phyloP scores from a whole-genome alignment of 2,797 vertebrate species.

The Carapus acus region DNA sequence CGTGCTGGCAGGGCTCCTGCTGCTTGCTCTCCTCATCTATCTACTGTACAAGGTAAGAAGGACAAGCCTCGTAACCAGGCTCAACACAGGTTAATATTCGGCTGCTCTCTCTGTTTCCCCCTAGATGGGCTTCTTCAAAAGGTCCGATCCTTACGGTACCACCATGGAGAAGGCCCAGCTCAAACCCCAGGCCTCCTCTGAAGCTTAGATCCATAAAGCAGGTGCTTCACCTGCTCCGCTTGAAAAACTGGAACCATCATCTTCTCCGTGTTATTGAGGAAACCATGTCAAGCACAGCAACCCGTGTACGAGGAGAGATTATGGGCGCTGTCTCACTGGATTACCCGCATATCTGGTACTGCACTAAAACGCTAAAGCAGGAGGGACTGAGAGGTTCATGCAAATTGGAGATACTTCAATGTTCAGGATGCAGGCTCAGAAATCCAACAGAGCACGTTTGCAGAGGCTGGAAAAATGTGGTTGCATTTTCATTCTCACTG shows the following conservation, averaged over 20 bases:
- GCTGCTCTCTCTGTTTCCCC: constrained; percentile 24
- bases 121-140: constrained; percentile 89
- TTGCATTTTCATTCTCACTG: background rate
- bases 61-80: too few species aligned
- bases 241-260: constrained; percentile 45
- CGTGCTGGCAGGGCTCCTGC: constrained; percentile 80
- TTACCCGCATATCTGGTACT: constrained; percentile 45
- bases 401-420: constrained; percentile 30
- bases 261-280: constrained; percentile 13
- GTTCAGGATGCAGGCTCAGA: constrained; percentile 28
- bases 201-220: constrained; percentile 69
- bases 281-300: constrained; percentile 23
- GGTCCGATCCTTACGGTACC: constrained; percentile 82
- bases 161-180: constrained; percentile 93
- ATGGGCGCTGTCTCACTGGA: constrained; percentile 60
- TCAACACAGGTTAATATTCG: background rate
- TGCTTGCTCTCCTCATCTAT: constrained; percentile 86
- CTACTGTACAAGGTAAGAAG: constrained; percentile 88
- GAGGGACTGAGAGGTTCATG: constrained; percentile 13
- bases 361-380: constrained; percentile 52
- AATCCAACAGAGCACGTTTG: constrained; percentile 4
- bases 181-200: constrained; percentile 86
- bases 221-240: constrained; percentile 31
- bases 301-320: constrained; percentile 32
- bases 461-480: background rate